Base-by-base conservation (phyloP, 1,140 invertebrate species). In the Ooceraea biroi region DNA sequence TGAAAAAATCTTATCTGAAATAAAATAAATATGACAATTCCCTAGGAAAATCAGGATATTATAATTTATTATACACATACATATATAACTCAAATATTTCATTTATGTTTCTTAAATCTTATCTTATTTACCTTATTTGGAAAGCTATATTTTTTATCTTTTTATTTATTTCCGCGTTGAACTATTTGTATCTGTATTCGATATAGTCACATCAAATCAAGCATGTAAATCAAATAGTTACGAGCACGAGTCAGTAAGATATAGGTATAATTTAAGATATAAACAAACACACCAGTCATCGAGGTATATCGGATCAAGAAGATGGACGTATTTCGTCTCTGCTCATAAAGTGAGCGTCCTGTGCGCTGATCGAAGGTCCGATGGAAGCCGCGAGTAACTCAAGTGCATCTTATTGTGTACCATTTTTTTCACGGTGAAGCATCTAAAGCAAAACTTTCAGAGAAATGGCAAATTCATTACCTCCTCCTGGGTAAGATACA, bases 261-360 rank as follows among this genome's bases (percentile, higher is more conserved):
- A 36, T 7, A 36, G 36, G 2, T 57, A 72, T 12, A 12, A 41
- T 76, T 19, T 50, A 50, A 66, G 11, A 25, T 52, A 60, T 77
- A 50, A 77, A 77, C 74, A 77, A 55, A 77, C 19, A 66, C 7
- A 17, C 60, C 61, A 77, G 61, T 77, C 5, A 14, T 41, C 25
- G 19, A 36, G 12, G 10, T 36, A 66, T 77, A 25, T 44, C 30
- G n/a, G 17, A 22, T 30, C 14, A 48, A 11, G 3, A 66, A 30
- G 14, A 17, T 46, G 57, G 57, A 27, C 46, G 10, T 2, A 3
- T 77, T 66, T 55, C 48, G 46, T 48, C 52, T n/a, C 19, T 55
- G 46, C 0, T 66, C n/a, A 30, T 25, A 66, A 77, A 66, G 61
- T 77, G 19, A 66, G 66, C 50, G 46, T 12, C 14, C 30, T 22